Evolutionary conservation across 2,888 invertebrate species (phyloP).

Genomic region (Acronicta alni): DNA sequence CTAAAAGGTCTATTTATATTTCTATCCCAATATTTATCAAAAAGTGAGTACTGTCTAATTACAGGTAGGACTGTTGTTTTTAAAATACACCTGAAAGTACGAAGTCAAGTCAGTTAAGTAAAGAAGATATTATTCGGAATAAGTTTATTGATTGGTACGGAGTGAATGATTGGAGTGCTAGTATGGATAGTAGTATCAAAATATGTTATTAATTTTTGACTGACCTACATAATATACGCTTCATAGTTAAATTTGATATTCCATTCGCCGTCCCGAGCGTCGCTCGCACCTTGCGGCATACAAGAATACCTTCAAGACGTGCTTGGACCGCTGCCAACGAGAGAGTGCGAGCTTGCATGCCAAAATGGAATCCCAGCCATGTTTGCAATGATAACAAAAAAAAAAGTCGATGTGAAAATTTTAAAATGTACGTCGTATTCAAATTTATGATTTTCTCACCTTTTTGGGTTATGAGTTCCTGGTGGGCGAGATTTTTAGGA

Average conservation of each 20-base stretch:
- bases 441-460: slow-evolving; percentile 44
- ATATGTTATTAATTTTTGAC: not conserved
- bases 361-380: slow-evolving; percentile 71
- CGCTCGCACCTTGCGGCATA: slow-evolving; percentile 60
- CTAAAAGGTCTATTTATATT: too few species aligned
- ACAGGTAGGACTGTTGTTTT: too few species aligned
- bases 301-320: slow-evolving; percentile 63
- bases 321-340: slow-evolving; percentile 69
- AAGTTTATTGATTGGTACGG: too few species aligned
- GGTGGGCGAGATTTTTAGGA: not conserved
- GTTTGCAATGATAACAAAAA: slow-evolving; percentile 67
- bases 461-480: slow-evolving; percentile 10
- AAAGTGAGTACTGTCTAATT: too few species aligned
- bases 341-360: slow-evolving; percentile 71
- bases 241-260: slow-evolving; percentile 43
- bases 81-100: too few species aligned
- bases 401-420: slow-evolving; percentile 54
- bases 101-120: too few species aligned
- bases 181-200: not conserved
- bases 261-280: slow-evolving; percentile 31
- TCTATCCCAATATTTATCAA: too few species aligned
- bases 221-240: not conserved
- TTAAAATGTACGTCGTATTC: slow-evolving; percentile 59
- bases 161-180: too few species aligned
- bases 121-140: too few species aligned